Conservation (phyloP, 2,888 invertebrate species). For the Falcaria lacertinaria region DNA sequence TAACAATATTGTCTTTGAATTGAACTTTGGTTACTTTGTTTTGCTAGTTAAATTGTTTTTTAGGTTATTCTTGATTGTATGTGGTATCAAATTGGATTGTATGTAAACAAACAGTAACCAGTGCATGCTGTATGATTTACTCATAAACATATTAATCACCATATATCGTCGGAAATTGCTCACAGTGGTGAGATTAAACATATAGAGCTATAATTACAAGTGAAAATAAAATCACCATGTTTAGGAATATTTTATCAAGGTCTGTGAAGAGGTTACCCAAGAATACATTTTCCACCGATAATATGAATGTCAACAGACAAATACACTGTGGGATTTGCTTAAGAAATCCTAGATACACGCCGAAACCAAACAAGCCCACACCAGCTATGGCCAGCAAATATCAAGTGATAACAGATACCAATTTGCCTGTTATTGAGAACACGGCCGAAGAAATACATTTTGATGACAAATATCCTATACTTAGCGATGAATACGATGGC, state of each 20-base stretch:
- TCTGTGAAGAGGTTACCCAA: conserved; percentile 12
- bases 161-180: too few relatives aligned
- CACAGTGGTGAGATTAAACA: too few relatives aligned
- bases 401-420: conserved; percentile 85
- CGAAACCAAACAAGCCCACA: conserved; percentile 51
- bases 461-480: conserved; percentile 44
- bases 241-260: conserved; percentile 24
- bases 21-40: too few relatives aligned
- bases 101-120: too few relatives aligned
- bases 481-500: conserved; percentile 82
- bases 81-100: too few relatives aligned
- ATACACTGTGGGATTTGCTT: conserved; percentile 57
- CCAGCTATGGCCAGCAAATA: conserved; percentile 81
- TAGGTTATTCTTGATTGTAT: too few relatives aligned
- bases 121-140: too few relatives aligned
- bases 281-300: conserved; percentile 22
- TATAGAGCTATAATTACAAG: background rate
- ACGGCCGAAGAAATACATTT: conserved; percentile 82
- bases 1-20: too few relatives aligned
- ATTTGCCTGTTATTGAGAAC: conserved; percentile 85
- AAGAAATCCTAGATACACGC: conserved; percentile 54
- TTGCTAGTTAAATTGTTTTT: too few relatives aligned
- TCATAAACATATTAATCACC: too few relatives aligned
- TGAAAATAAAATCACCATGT: conserved; percentile 18
- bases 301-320: conserved; percentile 38